phyloP scores from a whole-genome alignment of 2,113 vertebrate genomes.

The Fulica atra region DNA sequence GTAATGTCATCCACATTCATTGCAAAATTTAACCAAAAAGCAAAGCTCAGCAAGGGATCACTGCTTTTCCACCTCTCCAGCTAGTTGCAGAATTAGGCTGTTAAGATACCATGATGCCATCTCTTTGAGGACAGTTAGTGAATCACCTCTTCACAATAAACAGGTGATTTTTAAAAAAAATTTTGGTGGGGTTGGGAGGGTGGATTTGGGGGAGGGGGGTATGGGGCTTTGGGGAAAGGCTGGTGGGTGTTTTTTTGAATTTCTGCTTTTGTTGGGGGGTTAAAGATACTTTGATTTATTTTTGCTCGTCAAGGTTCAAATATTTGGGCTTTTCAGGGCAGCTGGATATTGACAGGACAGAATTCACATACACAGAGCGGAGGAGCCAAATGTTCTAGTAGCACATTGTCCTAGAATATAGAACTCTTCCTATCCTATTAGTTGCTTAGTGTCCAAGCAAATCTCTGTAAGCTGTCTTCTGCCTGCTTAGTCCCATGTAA shows the following conservation, averaged over 20 bases:
- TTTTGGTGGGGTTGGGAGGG: neutral
- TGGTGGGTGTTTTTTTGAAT: neutral
- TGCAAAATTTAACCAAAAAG: no score
- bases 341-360: neutral
- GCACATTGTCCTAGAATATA: neutral
- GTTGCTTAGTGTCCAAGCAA: neutral
- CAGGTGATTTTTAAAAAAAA: no score
- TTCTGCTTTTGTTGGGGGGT: neutral
- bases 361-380: neutral
- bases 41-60: no score
- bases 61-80: no score
- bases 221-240: fast-evolving
- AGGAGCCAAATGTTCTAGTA: neutral
- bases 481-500: neutral
- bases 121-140: no score
- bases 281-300: neutral
- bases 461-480: neutral
- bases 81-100: no score
- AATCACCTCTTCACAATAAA: no score
- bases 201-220: neutral
- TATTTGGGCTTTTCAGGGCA: neutral
- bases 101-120: no score
- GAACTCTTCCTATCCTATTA: neutral
- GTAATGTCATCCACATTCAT: no score
- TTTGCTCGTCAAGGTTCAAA: neutral